phyloP scores from a whole-genome alignment of 2,888 invertebrate genomes.

The Ecliptopera silaceata region DNA sequence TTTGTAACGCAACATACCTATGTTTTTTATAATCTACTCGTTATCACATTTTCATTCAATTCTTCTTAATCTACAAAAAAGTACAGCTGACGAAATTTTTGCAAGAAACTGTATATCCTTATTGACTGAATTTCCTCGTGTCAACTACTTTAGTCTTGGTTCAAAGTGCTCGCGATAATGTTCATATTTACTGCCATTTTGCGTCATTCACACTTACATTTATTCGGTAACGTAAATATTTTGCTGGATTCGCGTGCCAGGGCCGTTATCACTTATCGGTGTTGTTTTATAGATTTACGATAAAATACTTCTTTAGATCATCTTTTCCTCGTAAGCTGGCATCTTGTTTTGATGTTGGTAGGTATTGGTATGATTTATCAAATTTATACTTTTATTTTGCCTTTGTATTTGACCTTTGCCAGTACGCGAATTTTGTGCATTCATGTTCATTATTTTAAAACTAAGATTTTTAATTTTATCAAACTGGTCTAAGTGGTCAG shows the following conservation, averaged over 20 bases:
- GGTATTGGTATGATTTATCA: background rate
- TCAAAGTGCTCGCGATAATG: conserved; percentile 52
- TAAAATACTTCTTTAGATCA: conserved; percentile 8
- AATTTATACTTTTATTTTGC: background rate
- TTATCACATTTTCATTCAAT: background rate
- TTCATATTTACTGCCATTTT: conserved; percentile 43
- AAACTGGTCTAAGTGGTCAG: too few species aligned
- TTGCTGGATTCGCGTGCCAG: conserved; percentile 30
- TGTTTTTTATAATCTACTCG: background rate
- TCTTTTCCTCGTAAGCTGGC: background rate
- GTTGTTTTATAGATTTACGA: conserved; percentile 26
- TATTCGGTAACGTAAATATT: conserved; percentile 47
- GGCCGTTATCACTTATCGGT: conserved; percentile 31
- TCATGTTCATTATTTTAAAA: too few species aligned
- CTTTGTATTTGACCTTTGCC: too few species aligned
- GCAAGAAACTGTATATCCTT: background rate
- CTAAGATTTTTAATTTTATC: too few species aligned
- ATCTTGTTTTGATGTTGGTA: background rate
- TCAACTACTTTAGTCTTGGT: conserved; percentile 43
- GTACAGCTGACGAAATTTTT: background rate
- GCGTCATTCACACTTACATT: conserved; percentile 47
- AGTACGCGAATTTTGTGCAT: too few species aligned
- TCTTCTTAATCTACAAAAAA: background rate
- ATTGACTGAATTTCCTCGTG: background rate
- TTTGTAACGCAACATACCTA: background rate